A percentile compares a stretch with the other conserved stretches of the same genome.
These are phyloP conservation scores for Heliconius congener DNA, from an alignment of 1,140 invertebrate genomes.

Conservation along the genomic window DNA sequence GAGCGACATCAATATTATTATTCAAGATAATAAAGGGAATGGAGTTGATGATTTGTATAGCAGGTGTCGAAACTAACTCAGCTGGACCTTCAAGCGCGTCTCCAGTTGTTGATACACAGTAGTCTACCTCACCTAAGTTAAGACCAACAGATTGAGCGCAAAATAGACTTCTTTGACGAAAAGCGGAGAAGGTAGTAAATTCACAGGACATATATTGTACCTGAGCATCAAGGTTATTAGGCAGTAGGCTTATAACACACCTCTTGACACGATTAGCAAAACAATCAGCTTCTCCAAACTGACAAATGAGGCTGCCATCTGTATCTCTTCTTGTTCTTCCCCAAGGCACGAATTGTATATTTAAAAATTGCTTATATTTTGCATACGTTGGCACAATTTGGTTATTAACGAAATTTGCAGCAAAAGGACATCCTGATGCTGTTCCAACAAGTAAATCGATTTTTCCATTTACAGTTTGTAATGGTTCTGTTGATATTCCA, in stretches of 20 bases:
- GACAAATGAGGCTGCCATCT: conserved; percentile 22
- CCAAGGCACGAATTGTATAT: conserved; percentile 36
- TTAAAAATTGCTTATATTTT: conserved; percentile 26
- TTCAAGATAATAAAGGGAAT: conserved; percentile 66
- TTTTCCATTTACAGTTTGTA: conserved; percentile 34
- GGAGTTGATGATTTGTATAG: conserved; percentile 57
- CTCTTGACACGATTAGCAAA: conserved; percentile 25
- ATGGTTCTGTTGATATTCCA: conserved; percentile 1
- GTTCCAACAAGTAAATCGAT: conserved; percentile 33
- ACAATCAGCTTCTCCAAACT: conserved; percentile 26
- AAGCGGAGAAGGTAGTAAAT: conserved; percentile 52
- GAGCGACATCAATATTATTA: conserved; percentile 42
- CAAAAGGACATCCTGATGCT: conserved; percentile 30
- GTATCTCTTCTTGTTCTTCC: conserved; percentile 26
- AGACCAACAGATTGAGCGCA: conserved; percentile 54
- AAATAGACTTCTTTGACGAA: conserved; percentile 47
- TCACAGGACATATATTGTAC: conserved; percentile 71
- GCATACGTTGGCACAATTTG: conserved; percentile 20
- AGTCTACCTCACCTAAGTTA: conserved; percentile 52
- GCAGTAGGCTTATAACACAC: conserved; percentile 16
- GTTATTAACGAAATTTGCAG: conserved; percentile 20
- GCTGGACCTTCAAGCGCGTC: conserved; percentile 50
- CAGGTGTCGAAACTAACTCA: conserved; percentile 39
- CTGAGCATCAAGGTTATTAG: conserved; percentile 21
- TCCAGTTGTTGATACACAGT: conserved; percentile 52